Conservation (phyloP, 2,888 invertebrate species). For the Bhutanitis thaidina region DNA sequence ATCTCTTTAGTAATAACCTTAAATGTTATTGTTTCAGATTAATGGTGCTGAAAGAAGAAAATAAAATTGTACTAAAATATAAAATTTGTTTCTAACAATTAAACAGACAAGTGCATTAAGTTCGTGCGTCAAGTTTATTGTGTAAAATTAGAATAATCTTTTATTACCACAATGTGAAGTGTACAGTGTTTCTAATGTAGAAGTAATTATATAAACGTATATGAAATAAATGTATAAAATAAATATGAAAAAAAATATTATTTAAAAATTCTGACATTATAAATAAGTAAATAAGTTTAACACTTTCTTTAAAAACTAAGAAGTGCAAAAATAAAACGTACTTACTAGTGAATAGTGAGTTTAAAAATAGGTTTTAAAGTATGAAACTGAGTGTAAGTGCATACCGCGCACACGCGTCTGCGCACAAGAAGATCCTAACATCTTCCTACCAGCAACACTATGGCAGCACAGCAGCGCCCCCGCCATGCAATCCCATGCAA, state of each 20-base stretch:
- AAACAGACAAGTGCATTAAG: too few relatives aligned
- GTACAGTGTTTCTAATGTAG: neutral
- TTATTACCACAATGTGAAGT: too few relatives aligned
- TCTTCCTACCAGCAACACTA: slow-evolving; percentile 89
- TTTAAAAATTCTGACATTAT: too few relatives aligned
- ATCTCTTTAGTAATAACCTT: too few relatives aligned
- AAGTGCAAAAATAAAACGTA: neutral
- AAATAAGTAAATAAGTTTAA: neutral
- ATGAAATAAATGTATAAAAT: too few relatives aligned
- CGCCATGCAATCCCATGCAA: slow-evolving; percentile 73
- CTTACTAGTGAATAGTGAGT: neutral
- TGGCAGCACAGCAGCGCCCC: slow-evolving; percentile 85
- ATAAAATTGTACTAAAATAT: neutral
- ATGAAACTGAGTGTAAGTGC: slow-evolving; percentile 95
- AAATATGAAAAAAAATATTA: too few relatives aligned
- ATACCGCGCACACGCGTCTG: slow-evolving; percentile 92
- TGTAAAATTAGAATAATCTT: too few relatives aligned
- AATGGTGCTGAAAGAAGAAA: neutral
- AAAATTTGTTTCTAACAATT: neutral
- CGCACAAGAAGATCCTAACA: slow-evolving; percentile 91
- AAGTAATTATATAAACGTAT: too few relatives aligned
- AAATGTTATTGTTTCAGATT: slow-evolving; percentile 5
- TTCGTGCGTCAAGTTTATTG: too few relatives aligned
- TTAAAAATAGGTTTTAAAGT: slow-evolving; percentile 18
- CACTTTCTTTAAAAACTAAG: neutral